Base-by-base conservation (phyloP, 2,888 invertebrate species). In the Scaptomyza tumidula region DNA sequence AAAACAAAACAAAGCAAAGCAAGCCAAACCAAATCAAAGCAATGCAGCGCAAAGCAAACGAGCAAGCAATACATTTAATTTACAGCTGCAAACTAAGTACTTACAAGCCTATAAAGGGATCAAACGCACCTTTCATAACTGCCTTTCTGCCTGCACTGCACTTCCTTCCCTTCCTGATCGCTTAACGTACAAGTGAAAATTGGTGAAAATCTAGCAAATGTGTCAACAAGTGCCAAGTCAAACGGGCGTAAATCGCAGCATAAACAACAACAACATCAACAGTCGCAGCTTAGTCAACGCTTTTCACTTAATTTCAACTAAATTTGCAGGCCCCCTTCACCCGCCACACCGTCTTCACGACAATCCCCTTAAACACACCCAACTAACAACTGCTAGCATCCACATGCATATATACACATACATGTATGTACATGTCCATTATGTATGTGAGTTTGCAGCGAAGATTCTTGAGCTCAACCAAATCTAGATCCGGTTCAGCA, bases 401-500 rank as follows among this genome's bases (percentile, higher is more conserved):
- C 24, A 44, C 24, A 35, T n/a, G 11, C 24, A 24, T 11, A n/a
- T 6, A 19, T 16, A 16, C 4, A 9, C 13, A 14, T 14, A 16
- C 29, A 31, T 31, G 16, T 11, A 24, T 24, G 24, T 24, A 24
- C 24, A 31, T 39, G 24, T 39, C 19, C 9, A 27, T 52, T 50
- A n/a, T 31, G 6, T 33, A 27, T 61, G 24, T 49, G 31, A 48
- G 52, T 45, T 37, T 59, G 71, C 52, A 57, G 63, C 57, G 75
- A 85, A 87, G 87, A 83, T 83, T 83, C 87, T 87, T 82, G 71
- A 66, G 86, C 68, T 85, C 87, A 87, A 85, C 88, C 78, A 73
- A 84, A 87, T 87, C 80, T 80, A 85, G 88, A 84, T 84, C 83
- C 83, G 88, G 85, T 86, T 88, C 81, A 80, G 88, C 88, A 88